phyloP scores from a whole-genome alignment of 2,888 invertebrate genomes.

The Parnassius apollo region DNA sequence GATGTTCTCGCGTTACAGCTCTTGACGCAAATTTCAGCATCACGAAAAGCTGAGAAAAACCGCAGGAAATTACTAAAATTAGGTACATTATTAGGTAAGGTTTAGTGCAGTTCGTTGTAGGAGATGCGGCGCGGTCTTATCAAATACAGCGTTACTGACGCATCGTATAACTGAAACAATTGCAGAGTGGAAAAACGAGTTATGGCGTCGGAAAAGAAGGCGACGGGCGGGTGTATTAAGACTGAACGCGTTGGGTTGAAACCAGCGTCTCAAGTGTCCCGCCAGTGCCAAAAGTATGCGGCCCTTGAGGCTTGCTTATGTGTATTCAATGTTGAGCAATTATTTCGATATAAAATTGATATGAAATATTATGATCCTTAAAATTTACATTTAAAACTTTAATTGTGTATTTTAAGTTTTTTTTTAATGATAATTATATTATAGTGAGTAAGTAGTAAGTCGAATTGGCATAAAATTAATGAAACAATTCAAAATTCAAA shows the following conservation, averaged over 20 bases:
- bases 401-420: no score
- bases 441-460: no score
- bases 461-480: no score
- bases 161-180: slow-evolving; percentile 57
- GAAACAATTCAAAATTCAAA: no score
- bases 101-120: slow-evolving; percentile 31
- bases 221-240: slow-evolving; percentile 73
- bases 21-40: slow-evolving; percentile 43
- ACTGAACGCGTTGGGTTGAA: slow-evolving; percentile 69
- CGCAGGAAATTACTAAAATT: slow-evolving; percentile 51
- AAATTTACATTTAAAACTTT: no score
- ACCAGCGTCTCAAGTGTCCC: slow-evolving; percentile 76
- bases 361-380: no score
- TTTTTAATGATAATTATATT: no score
- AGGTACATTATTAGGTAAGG: slow-evolving; percentile 46
- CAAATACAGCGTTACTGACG: slow-evolving; percentile 51
- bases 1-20: slow-evolving; percentile 35
- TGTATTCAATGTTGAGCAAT: slow-evolving; percentile 7
- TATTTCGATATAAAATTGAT: no score
- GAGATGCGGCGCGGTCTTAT: slow-evolving; percentile 33
- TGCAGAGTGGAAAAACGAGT: slow-evolving; percentile 62
- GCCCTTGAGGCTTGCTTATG: slow-evolving; percentile 32
- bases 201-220: slow-evolving; percentile 58
- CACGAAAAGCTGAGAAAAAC: slow-evolving; percentile 48
- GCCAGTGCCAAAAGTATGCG: slow-evolving; percentile 57